A percentile compares a stretch with the other conserved stretches of the same genome.
These are phyloP conservation scores for Hoplostethus atlanticus DNA, from an alignment of 2,797 vertebrate genomes.

Conservation along the genomic window DNA sequence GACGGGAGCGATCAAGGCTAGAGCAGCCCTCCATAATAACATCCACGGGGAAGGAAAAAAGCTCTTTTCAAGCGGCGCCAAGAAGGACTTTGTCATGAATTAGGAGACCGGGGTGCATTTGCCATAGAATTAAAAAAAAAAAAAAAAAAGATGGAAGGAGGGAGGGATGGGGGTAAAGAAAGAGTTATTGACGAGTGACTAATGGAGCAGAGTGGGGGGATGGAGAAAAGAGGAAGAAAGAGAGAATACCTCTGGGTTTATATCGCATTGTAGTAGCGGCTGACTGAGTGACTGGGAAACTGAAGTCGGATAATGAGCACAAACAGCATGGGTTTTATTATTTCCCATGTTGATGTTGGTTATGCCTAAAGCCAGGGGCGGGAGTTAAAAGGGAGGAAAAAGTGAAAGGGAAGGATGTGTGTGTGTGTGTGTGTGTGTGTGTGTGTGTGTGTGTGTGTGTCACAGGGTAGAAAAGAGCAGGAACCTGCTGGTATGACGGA, in stretches of 20 bases:
- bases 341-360: conserved; percentile 65
- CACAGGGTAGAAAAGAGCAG: conserved; percentile 58
- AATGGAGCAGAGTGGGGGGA: conserved; percentile 18
- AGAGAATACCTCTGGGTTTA: neutral
- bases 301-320: conserved; percentile 65
- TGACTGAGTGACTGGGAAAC: conserved; percentile 56
- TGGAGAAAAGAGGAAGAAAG: neutral
- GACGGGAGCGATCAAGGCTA: conserved; percentile 79
- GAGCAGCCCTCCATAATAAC: conserved; percentile 58
- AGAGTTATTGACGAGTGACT: conserved; percentile 16
- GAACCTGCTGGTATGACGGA: conserved; percentile 84
- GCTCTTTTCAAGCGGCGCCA: conserved; percentile 86
- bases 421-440: conserved; percentile 26
- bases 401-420: conserved; percentile 46
- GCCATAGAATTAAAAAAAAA: conserved; percentile 66
- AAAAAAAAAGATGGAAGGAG: conserved; percentile 8
- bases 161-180: neutral
- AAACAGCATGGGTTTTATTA: conserved; percentile 59
- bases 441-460: conserved; percentile 24
- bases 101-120: conserved; percentile 74
- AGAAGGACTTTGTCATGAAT: conserved; percentile 84
- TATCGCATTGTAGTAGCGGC: conserved; percentile 24
- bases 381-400: conserved; percentile 33
- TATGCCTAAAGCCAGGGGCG: conserved; percentile 46
- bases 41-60: conserved; percentile 48